Evolutionary conservation across 1,140 invertebrate species (phyloP).

Genomic region (Dolichoris vasculosae): DNA sequence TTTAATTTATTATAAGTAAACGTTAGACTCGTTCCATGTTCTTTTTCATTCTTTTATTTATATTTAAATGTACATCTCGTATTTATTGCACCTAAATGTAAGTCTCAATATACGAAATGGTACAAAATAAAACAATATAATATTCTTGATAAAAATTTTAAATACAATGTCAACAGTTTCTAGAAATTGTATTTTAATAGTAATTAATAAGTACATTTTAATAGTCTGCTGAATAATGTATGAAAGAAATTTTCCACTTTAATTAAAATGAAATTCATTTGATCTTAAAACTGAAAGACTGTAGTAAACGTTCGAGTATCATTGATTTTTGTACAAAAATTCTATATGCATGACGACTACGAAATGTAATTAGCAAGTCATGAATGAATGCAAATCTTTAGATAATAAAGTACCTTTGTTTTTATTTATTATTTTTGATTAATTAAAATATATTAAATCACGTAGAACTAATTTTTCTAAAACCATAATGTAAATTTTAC

Average conservation of each 20-base stretch:
- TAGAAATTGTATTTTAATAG: no score
- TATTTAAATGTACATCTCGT: no score
- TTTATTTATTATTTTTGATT: neutral
- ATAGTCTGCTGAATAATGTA: neutral
- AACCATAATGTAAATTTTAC: no score
- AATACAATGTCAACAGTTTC: neutral
- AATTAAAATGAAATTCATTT: slow-evolving; percentile 2
- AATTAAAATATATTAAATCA: no score
- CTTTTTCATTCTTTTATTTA: no score
- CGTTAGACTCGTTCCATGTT: neutral
- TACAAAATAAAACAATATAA: no score
- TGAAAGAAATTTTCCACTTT: neutral
- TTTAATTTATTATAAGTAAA: neutral
- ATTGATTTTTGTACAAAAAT: neutral
- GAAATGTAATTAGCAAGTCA: neutral
- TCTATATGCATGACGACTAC: neutral
- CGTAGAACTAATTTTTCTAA: no score
- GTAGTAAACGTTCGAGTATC: neutral
- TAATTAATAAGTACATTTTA: slow-evolving; percentile 14
- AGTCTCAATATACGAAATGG: no score
- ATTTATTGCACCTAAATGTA: no score
- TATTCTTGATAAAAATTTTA: no score
- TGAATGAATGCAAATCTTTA: neutral
- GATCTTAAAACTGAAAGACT: neutral
- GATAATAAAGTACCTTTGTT: neutral